Base-by-base conservation (phyloP, 1,140 invertebrate genomes). In the Cyclina sinensis region DNA sequence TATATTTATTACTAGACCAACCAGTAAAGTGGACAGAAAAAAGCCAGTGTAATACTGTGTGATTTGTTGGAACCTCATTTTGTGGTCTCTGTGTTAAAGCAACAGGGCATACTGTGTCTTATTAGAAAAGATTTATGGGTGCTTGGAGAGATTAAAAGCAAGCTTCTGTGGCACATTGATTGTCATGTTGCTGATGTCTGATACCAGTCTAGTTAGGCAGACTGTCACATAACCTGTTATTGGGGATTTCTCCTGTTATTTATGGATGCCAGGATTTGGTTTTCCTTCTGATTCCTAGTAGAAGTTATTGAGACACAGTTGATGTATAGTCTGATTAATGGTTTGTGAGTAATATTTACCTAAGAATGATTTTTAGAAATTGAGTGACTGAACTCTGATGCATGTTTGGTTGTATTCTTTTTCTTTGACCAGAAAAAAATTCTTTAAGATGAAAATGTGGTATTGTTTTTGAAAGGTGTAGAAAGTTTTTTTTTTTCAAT, bases 111-210 rank as follows among this genome's bases (percentile, higher is more conserved):
- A 65, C 59, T 65, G 59, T 54, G 51, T 54, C 59, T 65, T 65
- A 65, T 30, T 65, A 35, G 24, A 65, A n/a, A 30, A 65, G 59
- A 65, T 65, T 65, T 65, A 65, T 65, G n/a, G 24, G 16, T 65
- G 59, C 59, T 65, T 65, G 59, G 24, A 30, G n/a, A 11, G 11
- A 65, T 65, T 65, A 65, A 18, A 24, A 65, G 30, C 59, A 65
- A 65, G 59, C 59, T 65, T 65, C 59, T 65, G 59, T 30, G 59
- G n/a, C 59, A 65, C 59, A 65, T 65, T 65, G 59, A 65, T 65
- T 65, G 30, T 65, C 59, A 65, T 27, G 59, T 30, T 30, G n/a
- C 59, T 65, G 59, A 30, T 65, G n/a, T 65, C 59, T 65, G 59
- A 65, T 30, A 65, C 59, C 59, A 65, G 59, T 65, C 59, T 65